Evolutionary conservation across 2,113 vertebrate genomes (phyloP).

Genomic region (Cyphomyrus plagiostoma): DNA sequence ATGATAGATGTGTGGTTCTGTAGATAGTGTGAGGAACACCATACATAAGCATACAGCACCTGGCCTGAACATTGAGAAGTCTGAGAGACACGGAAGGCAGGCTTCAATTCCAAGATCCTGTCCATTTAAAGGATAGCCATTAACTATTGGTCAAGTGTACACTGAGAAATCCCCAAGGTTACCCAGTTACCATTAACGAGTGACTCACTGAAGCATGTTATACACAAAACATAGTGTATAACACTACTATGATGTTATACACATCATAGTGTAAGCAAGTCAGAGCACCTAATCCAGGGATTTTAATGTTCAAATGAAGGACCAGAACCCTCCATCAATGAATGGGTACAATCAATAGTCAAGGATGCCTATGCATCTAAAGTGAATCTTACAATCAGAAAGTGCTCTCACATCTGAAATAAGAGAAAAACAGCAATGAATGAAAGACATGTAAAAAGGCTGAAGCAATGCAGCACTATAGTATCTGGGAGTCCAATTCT

Average conservation of each 20-base stretch:
- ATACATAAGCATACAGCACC: not conserved
- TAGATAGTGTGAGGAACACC: not conserved
- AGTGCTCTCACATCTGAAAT: not conserved
- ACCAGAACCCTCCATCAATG: not conserved
- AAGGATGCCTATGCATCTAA: not conserved
- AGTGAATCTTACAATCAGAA: not conserved
- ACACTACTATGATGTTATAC: too few relatives aligned
- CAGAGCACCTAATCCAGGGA: not conserved
- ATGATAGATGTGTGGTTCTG: not conserved
- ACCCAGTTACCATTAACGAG: not conserved
- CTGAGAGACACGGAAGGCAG: not conserved
- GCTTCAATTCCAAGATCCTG: not conserved
- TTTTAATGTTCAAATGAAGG: not conserved
- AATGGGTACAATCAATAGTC: not conserved
- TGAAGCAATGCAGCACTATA: not conserved
- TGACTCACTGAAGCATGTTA: not conserved
- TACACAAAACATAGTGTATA: not conserved
- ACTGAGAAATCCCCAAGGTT: not conserved
- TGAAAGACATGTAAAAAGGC: not conserved
- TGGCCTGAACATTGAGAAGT: not conserved
- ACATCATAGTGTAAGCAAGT: not conserved
- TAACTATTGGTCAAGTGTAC: not conserved
- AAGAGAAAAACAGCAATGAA: not conserved
- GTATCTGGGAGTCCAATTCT: not conserved
- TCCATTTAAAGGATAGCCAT: not conserved